phyloP scores from a whole-genome alignment of 53 echinoderm and acorn worm species.

The Holothuria leucospilota region DNA sequence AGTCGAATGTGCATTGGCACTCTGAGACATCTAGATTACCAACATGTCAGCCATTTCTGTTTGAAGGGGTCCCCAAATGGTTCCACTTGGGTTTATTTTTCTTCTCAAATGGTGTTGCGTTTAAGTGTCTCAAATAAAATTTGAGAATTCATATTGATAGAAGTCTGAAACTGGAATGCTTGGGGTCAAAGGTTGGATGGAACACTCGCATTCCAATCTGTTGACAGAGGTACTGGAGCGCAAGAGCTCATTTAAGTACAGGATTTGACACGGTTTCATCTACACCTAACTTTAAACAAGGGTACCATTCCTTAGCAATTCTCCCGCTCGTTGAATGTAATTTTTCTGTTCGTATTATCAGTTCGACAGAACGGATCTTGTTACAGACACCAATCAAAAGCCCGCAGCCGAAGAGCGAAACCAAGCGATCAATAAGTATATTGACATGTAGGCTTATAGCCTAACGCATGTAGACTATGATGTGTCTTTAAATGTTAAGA shows the following conservation, averaged over 20 bases:
- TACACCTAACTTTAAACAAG: not conserved
- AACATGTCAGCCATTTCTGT: conserved; percentile 30
- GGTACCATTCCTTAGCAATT: too few relatives aligned
- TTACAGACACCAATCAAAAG: too few relatives aligned
- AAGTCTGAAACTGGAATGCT: conserved; percentile 43
- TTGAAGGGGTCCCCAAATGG: conserved; percentile 40
- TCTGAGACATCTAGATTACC: too few relatives aligned
- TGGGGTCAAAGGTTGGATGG: conserved; percentile 13
- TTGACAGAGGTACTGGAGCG: conserved; percentile 23
- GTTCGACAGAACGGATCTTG: too few relatives aligned
- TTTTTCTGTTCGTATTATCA: too few relatives aligned
- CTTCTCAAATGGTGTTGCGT: conserved; percentile 38
- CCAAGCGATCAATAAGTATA: too few relatives aligned
- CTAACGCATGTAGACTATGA: too few relatives aligned
- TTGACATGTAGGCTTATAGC: too few relatives aligned
- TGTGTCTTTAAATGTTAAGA: too few relatives aligned
- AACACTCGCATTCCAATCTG: conserved; percentile 29
- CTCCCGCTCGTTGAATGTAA: too few relatives aligned
- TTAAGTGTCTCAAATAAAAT: conserved; percentile 35
- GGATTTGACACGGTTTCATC: conserved; percentile 24
- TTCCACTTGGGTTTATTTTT: conserved; percentile 32
- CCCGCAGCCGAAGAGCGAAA: too few relatives aligned
- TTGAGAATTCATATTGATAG: conserved; percentile 47
- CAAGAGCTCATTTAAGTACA: not conserved
- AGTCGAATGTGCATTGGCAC: too few relatives aligned